Percentiles rank a stretch among this genome's conserved stretches.
Conservation (phyloP, 1,140 invertebrate species). For the Plectrocnemia conspersa region DNA sequence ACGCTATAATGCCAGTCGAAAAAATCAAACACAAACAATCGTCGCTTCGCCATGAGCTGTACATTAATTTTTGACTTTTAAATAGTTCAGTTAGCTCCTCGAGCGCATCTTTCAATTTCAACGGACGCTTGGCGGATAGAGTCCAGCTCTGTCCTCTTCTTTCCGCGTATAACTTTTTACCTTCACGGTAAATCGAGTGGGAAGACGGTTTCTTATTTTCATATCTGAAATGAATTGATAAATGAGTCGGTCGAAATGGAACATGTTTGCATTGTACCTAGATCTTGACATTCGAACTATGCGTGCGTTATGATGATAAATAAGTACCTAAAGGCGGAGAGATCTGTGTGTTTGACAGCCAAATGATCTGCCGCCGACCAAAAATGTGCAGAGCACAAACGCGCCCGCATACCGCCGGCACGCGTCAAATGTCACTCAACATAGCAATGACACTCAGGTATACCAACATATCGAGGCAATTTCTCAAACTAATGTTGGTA, state of each 20-base stretch:
- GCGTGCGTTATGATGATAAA: background rate
- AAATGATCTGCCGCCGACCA: slow-evolving; percentile 28
- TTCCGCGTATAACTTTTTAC: slow-evolving; percentile 26
- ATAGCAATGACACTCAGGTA: too few relatives aligned
- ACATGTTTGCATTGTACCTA: background rate
- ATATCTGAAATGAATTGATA: slow-evolving; percentile 19
- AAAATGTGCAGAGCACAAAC: slow-evolving; percentile 20
- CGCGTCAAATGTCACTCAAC: background rate
- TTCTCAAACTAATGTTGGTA: too few relatives aligned
- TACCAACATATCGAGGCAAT: too few relatives aligned
- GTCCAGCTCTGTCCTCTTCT: slow-evolving; percentile 24
- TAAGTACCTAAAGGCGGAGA: slow-evolving; percentile 26
- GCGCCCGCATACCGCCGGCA: background rate
- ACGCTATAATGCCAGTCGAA: slow-evolving; percentile 22
- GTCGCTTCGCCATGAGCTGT: slow-evolving; percentile 22
- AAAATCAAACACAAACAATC: slow-evolving; percentile 25
- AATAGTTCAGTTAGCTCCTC: slow-evolving; percentile 27
- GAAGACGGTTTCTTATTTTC: slow-evolving; percentile 28
- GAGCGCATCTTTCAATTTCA: slow-evolving; percentile 14
- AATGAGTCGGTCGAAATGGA: background rate
- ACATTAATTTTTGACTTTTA: slow-evolving; percentile 16
- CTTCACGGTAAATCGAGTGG: slow-evolving; percentile 24
- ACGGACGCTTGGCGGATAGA: slow-evolving; percentile 14
- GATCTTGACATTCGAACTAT: background rate
- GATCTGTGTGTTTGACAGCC: slow-evolving; percentile 31